Conservation (phyloP, 2,113 vertebrate species). For the Gallinago media region DNA sequence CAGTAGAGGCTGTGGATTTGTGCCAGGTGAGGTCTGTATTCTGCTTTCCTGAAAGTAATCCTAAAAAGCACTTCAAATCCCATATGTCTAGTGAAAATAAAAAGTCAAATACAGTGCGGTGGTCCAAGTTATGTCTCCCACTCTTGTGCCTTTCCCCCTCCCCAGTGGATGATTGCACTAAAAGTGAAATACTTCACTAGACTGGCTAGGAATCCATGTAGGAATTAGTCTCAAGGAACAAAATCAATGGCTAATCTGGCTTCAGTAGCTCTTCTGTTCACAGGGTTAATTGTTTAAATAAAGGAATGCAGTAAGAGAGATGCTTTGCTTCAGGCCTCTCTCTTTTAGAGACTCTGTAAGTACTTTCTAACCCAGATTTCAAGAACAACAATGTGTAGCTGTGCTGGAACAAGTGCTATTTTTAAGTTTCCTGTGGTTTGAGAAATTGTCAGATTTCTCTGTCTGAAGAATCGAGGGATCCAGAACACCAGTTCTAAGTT, state of each 20-base stretch:
- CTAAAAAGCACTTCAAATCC: neutral
- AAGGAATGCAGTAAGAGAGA: neutral
- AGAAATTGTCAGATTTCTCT: constrained; percentile 58
- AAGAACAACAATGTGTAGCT: constrained; percentile 47
- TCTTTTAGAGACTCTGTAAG: neutral
- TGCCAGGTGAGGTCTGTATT: neutral
- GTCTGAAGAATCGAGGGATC: constrained; percentile 42
- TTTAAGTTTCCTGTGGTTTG: constrained; percentile 65
- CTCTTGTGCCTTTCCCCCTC: neutral
- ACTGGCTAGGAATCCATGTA: neutral
- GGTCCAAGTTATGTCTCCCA: neutral
- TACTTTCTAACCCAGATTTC: constrained; percentile 61
- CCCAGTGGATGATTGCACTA: neutral
- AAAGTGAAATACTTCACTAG: neutral
- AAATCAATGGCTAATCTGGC: neutral
- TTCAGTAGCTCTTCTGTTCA: neutral
- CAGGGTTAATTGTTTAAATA: constrained; percentile 7
- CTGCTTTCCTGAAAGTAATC: neutral
- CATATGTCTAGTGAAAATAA: neutral
- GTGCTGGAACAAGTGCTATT: constrained; percentile 60
- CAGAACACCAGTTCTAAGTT: constrained; percentile 33
- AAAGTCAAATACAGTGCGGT: neutral
- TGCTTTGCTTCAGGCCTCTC: neutral
- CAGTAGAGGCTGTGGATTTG: neutral
- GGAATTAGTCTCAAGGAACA: neutral